Conservation (phyloP, 1,140 invertebrate genomes). For the Melitaea cinxia region DNA sequence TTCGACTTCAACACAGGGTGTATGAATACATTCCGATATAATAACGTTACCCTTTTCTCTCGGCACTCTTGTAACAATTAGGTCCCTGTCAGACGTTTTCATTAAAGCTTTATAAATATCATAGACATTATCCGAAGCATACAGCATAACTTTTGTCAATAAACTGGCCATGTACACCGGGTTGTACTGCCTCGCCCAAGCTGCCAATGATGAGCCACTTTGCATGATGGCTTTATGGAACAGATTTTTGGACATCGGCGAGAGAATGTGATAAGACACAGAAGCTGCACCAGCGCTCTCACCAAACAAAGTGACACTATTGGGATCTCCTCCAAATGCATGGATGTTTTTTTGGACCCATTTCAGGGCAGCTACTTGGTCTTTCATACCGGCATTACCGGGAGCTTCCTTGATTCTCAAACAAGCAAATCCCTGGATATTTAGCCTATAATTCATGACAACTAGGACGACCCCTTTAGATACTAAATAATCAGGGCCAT, state of each 20-base stretch:
- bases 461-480: conserved; percentile 86
- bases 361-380: conserved; percentile 73
- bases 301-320: conserved; percentile 77
- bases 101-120: conserved; percentile 60
- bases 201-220: conserved; percentile 79
- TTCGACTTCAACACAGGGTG: conserved; percentile 56
- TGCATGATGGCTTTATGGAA: conserved; percentile 82
- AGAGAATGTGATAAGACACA: conserved; percentile 80
- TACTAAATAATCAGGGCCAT: conserved; percentile 83
- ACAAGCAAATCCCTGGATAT: conserved; percentile 80
- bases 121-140: conserved; percentile 49
- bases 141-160: conserved; percentile 54
- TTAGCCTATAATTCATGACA: conserved; percentile 89
- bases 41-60: conserved; percentile 50
- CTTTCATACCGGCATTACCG: conserved; percentile 79
- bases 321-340: conserved; percentile 74
- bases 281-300: conserved; percentile 77
- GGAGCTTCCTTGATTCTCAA: conserved; percentile 68
- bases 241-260: conserved; percentile 79
- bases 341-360: conserved; percentile 75
- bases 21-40: conserved; percentile 54
- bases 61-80: conserved; percentile 56
- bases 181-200: conserved; percentile 61
- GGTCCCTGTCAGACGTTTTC: conserved; percentile 52
- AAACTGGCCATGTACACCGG: conserved; percentile 57